Percentiles rank a stretch among this genome's conserved stretches.
Conservation (phyloP, 2,797 vertebrate genomes). For the Tapera naevia region DNA sequence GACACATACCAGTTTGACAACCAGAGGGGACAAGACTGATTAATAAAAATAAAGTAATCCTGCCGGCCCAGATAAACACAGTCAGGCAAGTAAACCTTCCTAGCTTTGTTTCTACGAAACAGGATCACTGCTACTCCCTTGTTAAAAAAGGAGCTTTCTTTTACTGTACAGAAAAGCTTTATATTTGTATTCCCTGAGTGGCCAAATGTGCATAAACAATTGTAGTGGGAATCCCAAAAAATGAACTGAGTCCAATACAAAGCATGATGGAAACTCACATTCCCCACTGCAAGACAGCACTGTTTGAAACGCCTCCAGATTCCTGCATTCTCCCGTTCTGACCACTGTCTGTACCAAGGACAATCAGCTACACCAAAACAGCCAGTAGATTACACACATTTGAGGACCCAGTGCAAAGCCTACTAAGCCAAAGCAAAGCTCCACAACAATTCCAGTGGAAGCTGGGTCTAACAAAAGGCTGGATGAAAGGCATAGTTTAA, state of each 20-base stretch:
- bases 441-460: neutral
- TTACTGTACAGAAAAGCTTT: neutral
- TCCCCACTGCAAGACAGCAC: neutral
- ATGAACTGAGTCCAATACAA: neutral
- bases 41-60: neutral
- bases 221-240: neutral
- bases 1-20: neutral
- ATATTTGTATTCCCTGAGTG: neutral
- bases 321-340: neutral
- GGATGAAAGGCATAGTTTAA: neutral
- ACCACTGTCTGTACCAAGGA: neutral
- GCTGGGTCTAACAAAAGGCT: neutral
- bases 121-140: neutral
- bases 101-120: neutral
- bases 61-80: neutral
- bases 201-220: neutral
- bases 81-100: neutral
- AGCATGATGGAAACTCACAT: neutral
- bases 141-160: neutral
- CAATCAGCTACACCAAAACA: neutral
- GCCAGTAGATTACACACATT: rapidly evolving
- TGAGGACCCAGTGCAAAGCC: neutral
- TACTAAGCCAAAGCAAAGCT: neutral
- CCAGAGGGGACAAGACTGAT: neutral
- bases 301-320: neutral